phyloP scores from a whole-genome alignment of 2,888 invertebrate species.

The Caenorhabditis panamensis region DNA sequence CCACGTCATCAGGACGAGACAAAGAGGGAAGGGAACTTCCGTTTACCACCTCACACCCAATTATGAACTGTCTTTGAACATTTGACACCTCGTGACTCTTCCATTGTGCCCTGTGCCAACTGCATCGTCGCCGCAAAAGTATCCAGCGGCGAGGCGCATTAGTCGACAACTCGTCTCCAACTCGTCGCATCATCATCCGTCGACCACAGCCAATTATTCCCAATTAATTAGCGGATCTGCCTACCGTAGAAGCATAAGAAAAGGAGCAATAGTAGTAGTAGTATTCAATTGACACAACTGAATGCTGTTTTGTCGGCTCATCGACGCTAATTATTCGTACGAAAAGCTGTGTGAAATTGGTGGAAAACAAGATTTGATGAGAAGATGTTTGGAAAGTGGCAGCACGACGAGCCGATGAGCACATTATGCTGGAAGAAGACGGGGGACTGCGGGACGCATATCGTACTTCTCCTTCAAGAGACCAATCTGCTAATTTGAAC shows the following conservation, averaged over 20 bases:
- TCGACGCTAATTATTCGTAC: slow-evolving; percentile 50
- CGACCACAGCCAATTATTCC: slow-evolving; percentile 45
- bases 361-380: slow-evolving; percentile 52
- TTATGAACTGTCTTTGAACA: slow-evolving; percentile 43
- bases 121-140: slow-evolving; percentile 27
- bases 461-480: background rate
- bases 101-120: slow-evolving; percentile 12
- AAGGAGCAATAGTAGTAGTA: slow-evolving; percentile 9
- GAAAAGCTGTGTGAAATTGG: slow-evolving; percentile 40
- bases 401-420: background rate
- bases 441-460: background rate
- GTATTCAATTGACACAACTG: slow-evolving; percentile 44
- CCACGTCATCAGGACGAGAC: slow-evolving; percentile 45
- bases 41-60: slow-evolving; percentile 41
- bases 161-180: slow-evolving; percentile 9
- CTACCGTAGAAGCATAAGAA: slow-evolving; percentile 43
- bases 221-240: slow-evolving; percentile 53
- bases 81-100: slow-evolving; percentile 56
- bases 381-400: slow-evolving; percentile 29
- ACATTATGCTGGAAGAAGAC: background rate
- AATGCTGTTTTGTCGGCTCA: slow-evolving; percentile 52
- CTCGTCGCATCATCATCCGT: background rate
- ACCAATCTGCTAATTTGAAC: background rate
- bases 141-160: slow-evolving; percentile 25
- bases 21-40: slow-evolving; percentile 41